Evolutionary conservation across 2,888 invertebrate genomes (phyloP).

Genomic region (Charanyca ferruginea): DNA sequence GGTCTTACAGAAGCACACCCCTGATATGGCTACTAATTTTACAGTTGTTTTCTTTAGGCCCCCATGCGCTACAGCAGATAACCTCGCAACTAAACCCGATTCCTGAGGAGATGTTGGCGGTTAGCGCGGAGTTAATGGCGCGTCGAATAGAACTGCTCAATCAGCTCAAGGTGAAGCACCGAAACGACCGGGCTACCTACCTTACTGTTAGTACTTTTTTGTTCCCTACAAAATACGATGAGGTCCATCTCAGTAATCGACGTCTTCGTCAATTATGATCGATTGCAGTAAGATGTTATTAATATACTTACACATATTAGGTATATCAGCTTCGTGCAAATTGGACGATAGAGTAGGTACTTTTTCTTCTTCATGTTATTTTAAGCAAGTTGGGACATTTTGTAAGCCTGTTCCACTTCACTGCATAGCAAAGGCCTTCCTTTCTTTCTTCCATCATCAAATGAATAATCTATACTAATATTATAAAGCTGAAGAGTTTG

Average conservation of each 20-base stretch:
- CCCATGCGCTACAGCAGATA: slow-evolving; percentile 78
- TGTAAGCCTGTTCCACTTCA: not conserved
- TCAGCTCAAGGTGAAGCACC: slow-evolving; percentile 75
- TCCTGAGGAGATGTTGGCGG: slow-evolving; percentile 78
- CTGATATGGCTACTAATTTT: too few relatives aligned
- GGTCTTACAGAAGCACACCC: too few relatives aligned
- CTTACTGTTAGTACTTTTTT: slow-evolving; percentile 58
- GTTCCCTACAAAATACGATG: not conserved
- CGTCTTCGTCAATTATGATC: not conserved
- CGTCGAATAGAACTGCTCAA: slow-evolving; percentile 80
- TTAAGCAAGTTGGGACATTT: too few relatives aligned
- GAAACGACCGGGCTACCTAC: slow-evolving; percentile 72
- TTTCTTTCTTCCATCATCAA: not conserved
- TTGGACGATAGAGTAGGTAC: too few relatives aligned
- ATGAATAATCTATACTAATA: too few relatives aligned
- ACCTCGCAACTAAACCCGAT: slow-evolving; percentile 77
- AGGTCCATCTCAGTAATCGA: not conserved
- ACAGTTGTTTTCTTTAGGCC: slow-evolving; percentile 27
- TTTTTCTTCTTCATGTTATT: too few relatives aligned
- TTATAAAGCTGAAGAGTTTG: too few relatives aligned
- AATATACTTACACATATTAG: too few relatives aligned
- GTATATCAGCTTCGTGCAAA: too few relatives aligned
- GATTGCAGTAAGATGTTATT: not conserved
- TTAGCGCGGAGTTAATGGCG: slow-evolving; percentile 82
- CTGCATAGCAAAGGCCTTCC: not conserved